Conservation (phyloP, 2,888 invertebrate species). For the Amiota communis region DNA sequence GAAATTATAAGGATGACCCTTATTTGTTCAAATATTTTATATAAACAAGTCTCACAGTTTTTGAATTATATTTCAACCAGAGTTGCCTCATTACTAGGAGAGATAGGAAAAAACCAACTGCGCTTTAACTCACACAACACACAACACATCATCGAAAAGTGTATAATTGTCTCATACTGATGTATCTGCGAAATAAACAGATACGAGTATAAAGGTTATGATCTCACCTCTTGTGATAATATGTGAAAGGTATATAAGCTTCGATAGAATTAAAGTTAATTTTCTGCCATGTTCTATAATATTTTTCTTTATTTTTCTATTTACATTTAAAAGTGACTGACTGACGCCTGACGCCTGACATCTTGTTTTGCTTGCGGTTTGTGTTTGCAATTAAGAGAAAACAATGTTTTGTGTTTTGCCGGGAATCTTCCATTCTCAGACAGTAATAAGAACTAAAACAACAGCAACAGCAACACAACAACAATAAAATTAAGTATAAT, state of each 20-base stretch:
- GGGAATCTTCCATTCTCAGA: constrained; percentile 21
- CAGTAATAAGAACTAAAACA: background rate
- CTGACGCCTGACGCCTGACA: background rate
- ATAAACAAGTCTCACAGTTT: too few species aligned
- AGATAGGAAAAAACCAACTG: too few species aligned
- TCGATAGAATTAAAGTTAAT: background rate
- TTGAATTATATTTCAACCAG: too few species aligned
- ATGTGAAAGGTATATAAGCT: background rate
- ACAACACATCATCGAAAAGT: too few species aligned
- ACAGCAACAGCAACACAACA: constrained; percentile 11
- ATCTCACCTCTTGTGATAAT: too few species aligned
- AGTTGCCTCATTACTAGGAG: too few species aligned
- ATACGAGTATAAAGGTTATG: too few species aligned
- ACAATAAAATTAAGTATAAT: background rate
- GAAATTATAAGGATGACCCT: too few species aligned
- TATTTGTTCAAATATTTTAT: too few species aligned
- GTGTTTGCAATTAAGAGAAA: constrained; percentile 24
- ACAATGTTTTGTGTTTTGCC: background rate
- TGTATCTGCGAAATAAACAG: too few species aligned
- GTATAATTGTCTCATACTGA: too few species aligned
- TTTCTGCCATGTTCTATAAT: background rate
- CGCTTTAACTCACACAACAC: too few species aligned
- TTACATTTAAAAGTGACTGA: background rate
- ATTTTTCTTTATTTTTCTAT: background rate
- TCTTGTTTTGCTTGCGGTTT: constrained; percentile 11